Base-by-base conservation (phyloP, 1,140 invertebrate species). In the Heliconius hermathena region DNA sequence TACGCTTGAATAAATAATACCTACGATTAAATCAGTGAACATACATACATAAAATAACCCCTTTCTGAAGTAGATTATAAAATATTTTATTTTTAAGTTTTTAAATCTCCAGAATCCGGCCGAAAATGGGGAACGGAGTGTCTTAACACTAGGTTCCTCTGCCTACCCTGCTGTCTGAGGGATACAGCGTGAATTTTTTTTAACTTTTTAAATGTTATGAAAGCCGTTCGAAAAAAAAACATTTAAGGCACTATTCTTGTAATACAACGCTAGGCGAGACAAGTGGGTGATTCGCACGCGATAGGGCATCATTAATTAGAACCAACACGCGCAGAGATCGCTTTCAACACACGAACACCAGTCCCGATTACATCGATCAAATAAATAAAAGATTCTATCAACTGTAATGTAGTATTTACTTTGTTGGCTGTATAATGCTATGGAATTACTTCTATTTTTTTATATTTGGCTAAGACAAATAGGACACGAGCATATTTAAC, bases 331-430 rank as follows among this genome's bases (percentile, higher is more conserved):
- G 60, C 36, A 41, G n/a, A 72, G 71, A 72, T 72, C 71, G 71
- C 71, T 72, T 72, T 72, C 71, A 72, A 72, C 71, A 72, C 71
- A 72, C 71, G 71, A 72, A 72, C 71, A 72, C 71, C 36, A 72
- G 71, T 72, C 36, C 20, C 71, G 71, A 36, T 72, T 72, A 72
- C 71, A 72, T 72, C 71, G 71, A 72, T 72, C 36, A 72, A 72
- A 72, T 72, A 72, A 72, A 72, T 72, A 72, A 72, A 41, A 72
- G 29, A 72, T 72, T 66, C 60, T 66, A 66, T 66, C 60, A 72
- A 72, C n/a, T 72, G 71, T 72, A 41, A 36, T 72, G 71, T 38
- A 20, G 36, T 72, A 72, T 72, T 72, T 72, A n/a, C 36, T 41
- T 41, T 41, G 36, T 66, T 29, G 26, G n/a, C 57, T 60, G 57